Conservation (phyloP, 2,888 invertebrate species). For the Tuberolachnus salignus region DNA sequence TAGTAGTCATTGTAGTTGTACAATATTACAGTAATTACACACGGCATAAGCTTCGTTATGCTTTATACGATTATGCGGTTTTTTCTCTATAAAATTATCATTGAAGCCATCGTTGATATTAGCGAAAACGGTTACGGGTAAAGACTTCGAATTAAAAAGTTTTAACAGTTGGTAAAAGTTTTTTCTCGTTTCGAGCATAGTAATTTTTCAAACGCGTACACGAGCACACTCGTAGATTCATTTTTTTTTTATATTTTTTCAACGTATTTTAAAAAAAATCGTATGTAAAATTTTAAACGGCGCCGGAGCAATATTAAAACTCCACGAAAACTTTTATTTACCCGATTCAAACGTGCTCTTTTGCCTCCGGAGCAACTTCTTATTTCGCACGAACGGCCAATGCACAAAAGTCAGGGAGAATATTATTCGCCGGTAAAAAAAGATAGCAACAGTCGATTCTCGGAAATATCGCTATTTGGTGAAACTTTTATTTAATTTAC, state of each 20-base stretch:
- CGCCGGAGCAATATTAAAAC: neutral
- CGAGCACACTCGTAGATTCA: neutral
- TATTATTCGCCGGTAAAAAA: neutral
- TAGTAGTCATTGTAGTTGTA: no score
- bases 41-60: no score
- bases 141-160: neutral
- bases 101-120: neutral
- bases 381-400: neutral
- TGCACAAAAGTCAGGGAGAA: neutral
- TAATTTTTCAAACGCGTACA: neutral
- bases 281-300: neutral
- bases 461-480: neutral
- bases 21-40: no score
- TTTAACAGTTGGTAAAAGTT: neutral
- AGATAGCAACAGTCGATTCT: neutral
- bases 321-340: neutral
- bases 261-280: neutral
- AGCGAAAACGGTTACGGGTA: neutral
- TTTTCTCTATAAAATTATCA: slow-evolving; percentile 1
- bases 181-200: neutral
- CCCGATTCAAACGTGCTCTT: neutral
- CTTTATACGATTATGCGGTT: neutral
- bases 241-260: slow-evolving; percentile 1
- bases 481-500: no score
- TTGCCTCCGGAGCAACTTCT: neutral